Evolutionary conservation across 1,140 invertebrate species (phyloP).

Genomic region (Bactericera cockerelli): DNA sequence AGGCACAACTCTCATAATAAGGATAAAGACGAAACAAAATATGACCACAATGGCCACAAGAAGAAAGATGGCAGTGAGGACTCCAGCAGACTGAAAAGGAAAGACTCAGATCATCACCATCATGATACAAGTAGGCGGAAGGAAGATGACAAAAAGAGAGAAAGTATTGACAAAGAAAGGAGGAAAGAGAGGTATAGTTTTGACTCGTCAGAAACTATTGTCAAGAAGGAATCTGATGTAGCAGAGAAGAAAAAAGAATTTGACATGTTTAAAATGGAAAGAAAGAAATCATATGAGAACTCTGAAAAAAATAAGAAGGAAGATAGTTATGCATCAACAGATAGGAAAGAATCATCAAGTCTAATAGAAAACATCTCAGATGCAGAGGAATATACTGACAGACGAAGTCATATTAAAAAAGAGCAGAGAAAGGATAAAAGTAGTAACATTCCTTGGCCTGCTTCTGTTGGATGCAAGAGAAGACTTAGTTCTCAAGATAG

Average conservation of each 20-base stretch:
- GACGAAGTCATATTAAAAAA: slow-evolving; percentile 23
- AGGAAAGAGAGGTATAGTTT: slow-evolving; percentile 18
- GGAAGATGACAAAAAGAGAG: slow-evolving; percentile 24
- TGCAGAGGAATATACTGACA: slow-evolving; percentile 14
- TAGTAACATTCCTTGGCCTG: slow-evolving; percentile 32
- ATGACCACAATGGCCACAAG: slow-evolving; percentile 22
- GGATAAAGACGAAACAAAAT: slow-evolving; percentile 23
- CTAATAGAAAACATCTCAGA: slow-evolving; percentile 26
- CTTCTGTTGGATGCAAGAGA: slow-evolving; percentile 45
- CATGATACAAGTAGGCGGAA: slow-evolving; percentile 21
- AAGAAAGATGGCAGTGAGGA: slow-evolving; percentile 15
- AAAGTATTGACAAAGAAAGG: slow-evolving; percentile 30
- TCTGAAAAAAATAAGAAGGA: slow-evolving; percentile 21
- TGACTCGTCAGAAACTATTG: slow-evolving; percentile 25
- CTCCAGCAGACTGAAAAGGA: slow-evolving; percentile 14
- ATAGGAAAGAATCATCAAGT: slow-evolving; percentile 32
- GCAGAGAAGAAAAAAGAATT: slow-evolving; percentile 24
- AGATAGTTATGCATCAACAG: slow-evolving; percentile 26
- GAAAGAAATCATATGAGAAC: slow-evolving; percentile 26
- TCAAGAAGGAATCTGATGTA: slow-evolving; percentile 25
- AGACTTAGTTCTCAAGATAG: slow-evolving; percentile 61
- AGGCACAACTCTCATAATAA: neutral
- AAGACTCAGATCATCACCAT: slow-evolving; percentile 14
- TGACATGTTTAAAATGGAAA: slow-evolving; percentile 21
- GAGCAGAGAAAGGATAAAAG: slow-evolving; percentile 26